Percentiles rank a stretch among this genome's conserved stretches.
These are phyloP conservation scores for Pitangus sulphuratus DNA, from an alignment of 2,797 vertebrate genomes.

Conservation along the genomic window DNA sequence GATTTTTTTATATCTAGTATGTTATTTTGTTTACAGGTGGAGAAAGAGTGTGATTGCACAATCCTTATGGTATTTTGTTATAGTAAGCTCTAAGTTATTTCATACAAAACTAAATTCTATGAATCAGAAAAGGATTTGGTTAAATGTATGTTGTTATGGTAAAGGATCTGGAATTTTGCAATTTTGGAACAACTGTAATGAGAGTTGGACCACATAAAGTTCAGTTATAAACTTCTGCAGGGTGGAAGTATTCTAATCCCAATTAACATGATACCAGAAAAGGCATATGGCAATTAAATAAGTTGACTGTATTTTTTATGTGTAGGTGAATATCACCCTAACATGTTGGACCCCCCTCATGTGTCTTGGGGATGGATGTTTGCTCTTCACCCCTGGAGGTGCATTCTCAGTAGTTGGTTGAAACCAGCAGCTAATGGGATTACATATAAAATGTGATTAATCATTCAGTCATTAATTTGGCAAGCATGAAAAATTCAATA, in stretches of 20 bases:
- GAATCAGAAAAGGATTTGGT: neutral
- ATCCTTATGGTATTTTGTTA: neutral
- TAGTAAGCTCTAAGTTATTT: neutral
- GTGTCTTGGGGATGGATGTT: neutral
- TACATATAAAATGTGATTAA: neutral
- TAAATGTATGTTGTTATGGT: neutral
- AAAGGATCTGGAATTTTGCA: neutral
- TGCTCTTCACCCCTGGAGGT: neutral
- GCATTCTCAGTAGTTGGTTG: neutral
- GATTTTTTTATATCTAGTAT: neutral
- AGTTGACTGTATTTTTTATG: neutral
- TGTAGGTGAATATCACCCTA: neutral
- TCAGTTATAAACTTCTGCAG: neutral
- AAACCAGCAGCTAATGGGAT: neutral
- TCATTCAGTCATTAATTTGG: constrained; percentile 19
- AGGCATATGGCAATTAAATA: neutral
- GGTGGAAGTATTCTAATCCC: neutral
- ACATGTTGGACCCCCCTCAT: neutral
- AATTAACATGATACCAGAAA: neutral
- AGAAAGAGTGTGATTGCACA: neutral
- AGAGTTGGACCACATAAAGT: neutral
- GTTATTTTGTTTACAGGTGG: neutral
- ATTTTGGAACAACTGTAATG: neutral
- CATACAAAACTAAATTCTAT: neutral
- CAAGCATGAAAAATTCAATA: constrained; percentile 10